Percentiles rank a stretch among this genome's conserved stretches.
Conservation (phyloP, 2,113 vertebrate genomes). For the Bujurquina vittata region DNA sequence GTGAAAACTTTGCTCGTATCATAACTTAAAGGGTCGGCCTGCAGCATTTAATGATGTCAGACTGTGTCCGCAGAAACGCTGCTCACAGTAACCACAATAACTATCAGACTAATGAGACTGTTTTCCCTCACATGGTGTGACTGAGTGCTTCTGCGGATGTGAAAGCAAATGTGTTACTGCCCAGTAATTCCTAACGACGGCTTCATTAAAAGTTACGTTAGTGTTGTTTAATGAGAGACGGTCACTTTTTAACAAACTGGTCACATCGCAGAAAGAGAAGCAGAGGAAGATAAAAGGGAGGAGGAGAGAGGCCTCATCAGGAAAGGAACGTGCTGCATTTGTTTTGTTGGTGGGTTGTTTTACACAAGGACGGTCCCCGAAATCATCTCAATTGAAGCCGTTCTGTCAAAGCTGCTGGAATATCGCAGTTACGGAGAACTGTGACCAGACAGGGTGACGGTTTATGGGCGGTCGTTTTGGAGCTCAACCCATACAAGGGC, state of each 20-base stretch:
- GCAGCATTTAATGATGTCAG: background rate
- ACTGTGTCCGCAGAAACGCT: background rate
- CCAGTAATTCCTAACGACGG: slow-evolving; percentile 36
- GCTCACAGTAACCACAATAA: slow-evolving; percentile 22
- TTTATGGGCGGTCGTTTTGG: accelerated
- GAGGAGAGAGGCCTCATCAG: background rate
- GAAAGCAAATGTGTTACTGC: slow-evolving; percentile 3
- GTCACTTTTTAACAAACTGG: slow-evolving; percentile 32
- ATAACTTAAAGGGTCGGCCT: background rate
- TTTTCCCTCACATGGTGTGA: slow-evolving; percentile 1
- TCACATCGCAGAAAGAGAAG: background rate
- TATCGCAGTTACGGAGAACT: background rate
- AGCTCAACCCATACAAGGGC: background rate
- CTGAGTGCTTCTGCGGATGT: background rate
- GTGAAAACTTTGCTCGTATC: background rate
- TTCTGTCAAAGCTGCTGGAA: background rate
- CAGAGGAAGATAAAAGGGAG: background rate
- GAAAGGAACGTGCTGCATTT: accelerated
- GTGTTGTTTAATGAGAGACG: slow-evolving; percentile 53
- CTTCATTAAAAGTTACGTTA: slow-evolving; percentile 64
- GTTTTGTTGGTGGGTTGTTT: background rate
- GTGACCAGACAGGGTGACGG: background rate
- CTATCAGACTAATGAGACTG: slow-evolving; percentile 37
- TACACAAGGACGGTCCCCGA: background rate
- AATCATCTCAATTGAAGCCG: background rate